Evolutionary conservation across 2,797 vertebrate species (phyloP).

Genomic region (Falco columbarius): DNA sequence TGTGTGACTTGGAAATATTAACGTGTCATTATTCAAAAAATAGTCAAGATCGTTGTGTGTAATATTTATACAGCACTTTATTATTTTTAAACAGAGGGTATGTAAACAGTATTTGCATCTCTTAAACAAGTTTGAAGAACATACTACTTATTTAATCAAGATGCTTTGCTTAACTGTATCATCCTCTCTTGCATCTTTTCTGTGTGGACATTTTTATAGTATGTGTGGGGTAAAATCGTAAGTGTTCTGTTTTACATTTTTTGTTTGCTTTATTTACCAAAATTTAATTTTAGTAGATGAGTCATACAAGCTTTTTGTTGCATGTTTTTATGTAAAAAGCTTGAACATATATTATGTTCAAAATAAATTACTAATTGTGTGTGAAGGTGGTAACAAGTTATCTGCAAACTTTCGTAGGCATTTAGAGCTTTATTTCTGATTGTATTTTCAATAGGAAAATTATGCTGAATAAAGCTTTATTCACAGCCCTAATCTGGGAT

Average conservation of each 20-base stretch:
- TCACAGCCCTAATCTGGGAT: neutral
- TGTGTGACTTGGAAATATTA: neutral
- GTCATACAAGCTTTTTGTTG: neutral
- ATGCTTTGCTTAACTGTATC: neutral
- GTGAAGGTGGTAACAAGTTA: neutral
- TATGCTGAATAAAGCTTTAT: neutral
- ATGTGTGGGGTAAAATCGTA: neutral
- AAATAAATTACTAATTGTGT: neutral
- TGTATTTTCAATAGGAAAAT: neutral
- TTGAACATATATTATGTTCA: neutral
- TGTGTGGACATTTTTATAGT: neutral
- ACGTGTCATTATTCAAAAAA: neutral
- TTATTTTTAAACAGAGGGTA: neutral
- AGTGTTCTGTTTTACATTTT: neutral
- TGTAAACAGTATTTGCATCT: neutral
- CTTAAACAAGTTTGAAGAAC: neutral
- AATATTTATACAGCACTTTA: neutral
- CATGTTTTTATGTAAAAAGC: neutral
- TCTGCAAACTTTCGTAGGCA: neutral
- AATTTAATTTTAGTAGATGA: neutral
- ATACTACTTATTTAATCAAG: neutral
- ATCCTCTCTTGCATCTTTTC: neutral
- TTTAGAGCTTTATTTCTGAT: neutral
- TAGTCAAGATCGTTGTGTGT: rapidly evolving
- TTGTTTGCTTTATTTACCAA: neutral